Conservation (phyloP, 2,888 invertebrate species). For the Creontiades dilutus region DNA sequence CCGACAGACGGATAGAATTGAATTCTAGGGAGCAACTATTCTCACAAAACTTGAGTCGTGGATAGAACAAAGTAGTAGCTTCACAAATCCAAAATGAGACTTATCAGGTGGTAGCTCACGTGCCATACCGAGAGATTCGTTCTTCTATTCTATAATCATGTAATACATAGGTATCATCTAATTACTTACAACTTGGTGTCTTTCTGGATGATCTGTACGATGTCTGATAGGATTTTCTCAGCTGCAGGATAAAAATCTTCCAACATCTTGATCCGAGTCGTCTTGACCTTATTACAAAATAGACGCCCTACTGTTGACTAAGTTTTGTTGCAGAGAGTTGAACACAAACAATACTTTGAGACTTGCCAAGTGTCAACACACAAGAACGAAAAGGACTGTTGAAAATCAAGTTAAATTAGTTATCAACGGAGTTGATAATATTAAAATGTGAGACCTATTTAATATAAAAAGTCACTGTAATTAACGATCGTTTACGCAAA, state of each 20-base stretch:
- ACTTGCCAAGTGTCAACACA: too few relatives aligned
- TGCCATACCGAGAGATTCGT: too few relatives aligned
- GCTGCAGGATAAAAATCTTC: slow-evolving; percentile 86
- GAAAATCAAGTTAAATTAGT: background rate
- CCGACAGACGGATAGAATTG: too few relatives aligned
- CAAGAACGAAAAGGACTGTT: too few relatives aligned
- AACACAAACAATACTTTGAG: background rate
- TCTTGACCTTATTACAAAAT: background rate
- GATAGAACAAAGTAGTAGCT: too few relatives aligned
- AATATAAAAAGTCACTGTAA: background rate
- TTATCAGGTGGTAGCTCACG: too few relatives aligned
- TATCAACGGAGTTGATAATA: background rate
- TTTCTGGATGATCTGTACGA: slow-evolving; percentile 86
- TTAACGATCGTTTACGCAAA: background rate
- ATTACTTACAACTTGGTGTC: slow-evolving; percentile 88
- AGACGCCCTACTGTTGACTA: background rate
- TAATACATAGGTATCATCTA: background rate
- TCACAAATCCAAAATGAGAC: too few relatives aligned
- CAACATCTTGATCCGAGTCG: slow-evolving; percentile 77
- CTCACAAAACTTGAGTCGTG: too few relatives aligned
- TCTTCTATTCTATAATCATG: too few relatives aligned
- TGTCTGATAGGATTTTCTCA: slow-evolving; percentile 89
- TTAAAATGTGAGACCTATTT: background rate
- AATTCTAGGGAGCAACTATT: too few relatives aligned
- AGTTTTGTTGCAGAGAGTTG: background rate